Base-by-base conservation (phyloP, 2,113 vertebrate genomes). In the Pelusios castaneus region DNA sequence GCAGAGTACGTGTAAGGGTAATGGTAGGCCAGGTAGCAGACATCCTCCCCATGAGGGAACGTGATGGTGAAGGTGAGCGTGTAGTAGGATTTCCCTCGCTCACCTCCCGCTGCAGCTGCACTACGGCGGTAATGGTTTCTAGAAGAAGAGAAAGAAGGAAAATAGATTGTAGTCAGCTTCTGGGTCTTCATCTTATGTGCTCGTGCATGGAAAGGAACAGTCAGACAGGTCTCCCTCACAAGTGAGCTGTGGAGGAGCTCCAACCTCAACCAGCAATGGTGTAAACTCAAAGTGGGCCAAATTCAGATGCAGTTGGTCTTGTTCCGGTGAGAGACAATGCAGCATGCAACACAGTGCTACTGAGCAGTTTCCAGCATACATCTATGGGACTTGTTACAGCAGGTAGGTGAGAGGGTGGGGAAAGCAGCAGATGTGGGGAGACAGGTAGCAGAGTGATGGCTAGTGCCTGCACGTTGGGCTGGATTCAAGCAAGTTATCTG, bases 11-110 rank as follows among this genome's bases (percentile, higher is more conserved):
- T 99, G 94, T 99, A 99, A 19, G 99, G 99, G 63, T 99, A 99
- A 94, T 99, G 99, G 94, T 99, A 99, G 55, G 99, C 99, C 97
- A 99, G 88, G 95, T 99, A 99, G 96, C 99, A 99, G 89, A 99
- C 97, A 24, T 99, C 99, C 38, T 98, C 99, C 4, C 85, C 90
- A 49, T 99, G 99, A 58, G 97, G 98, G 89, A 99, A 99, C 82
- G 97, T 98, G 87, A 99, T 49, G 4, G 95, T 98, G 83, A 99
- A 99, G 79, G 98, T 98, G 81, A 99, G 97, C 0, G 98, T 99
- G 85, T 99, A 99, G 94, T 98, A 99, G 17, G 95, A 97, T 54
- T 89, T 97, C 82, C 89, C 92, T 67, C 89, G 97, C 12, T 51
- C 3, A 9, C 96, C 96, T 22, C 82, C 95, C 6, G 55, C 49